These are phyloP conservation scores for Enteromius mattozi DNA, from an alignment of 2,797 vertebrate species.

Conservation along the genomic window DNA sequence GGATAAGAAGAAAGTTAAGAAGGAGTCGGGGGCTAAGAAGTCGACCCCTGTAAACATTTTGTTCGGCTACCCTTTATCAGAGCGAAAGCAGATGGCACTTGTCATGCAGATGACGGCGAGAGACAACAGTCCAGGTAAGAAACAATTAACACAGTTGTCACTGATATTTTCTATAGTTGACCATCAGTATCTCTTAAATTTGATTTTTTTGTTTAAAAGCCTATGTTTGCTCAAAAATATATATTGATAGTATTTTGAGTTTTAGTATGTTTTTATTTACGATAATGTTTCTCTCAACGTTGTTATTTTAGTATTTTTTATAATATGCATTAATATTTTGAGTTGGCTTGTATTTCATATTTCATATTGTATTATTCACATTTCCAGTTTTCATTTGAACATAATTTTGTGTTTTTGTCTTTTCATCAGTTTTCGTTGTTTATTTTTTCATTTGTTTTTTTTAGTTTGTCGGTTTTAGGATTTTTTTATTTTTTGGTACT, in stretches of 20 bases:
- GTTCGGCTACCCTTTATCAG: constrained; percentile 97
- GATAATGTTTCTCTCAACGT: not conserved
- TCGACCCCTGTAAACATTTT: constrained; percentile 92
- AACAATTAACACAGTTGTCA: not conserved
- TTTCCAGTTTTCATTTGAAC: not conserved
- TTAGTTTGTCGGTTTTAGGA: not conserved
- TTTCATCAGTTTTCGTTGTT: not conserved
- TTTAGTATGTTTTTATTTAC: not conserved
- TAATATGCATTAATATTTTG: not conserved
- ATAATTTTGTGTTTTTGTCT: not conserved
- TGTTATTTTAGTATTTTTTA: not conserved
- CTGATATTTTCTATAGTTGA: not conserved
- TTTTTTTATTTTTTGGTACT: no score
- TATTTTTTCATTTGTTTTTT: not conserved
- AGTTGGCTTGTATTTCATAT: not conserved
- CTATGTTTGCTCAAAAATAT: not conserved
- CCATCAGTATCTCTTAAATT: not conserved
- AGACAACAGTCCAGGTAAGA: constrained; percentile 97
- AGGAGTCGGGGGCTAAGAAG: constrained; percentile 92
- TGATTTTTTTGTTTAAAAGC: not conserved
- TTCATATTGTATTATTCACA: not conserved
- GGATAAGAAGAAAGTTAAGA: constrained; percentile 98
- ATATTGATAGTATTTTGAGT: not conserved
- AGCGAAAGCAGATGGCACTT: constrained; percentile 99
- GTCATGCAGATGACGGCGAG: constrained; percentile 99